Percentiles rank a stretch among this genome's conserved stretches.
Conservation (phyloP, 2,113 vertebrate genomes). For the Ascaphus truei region DNA sequence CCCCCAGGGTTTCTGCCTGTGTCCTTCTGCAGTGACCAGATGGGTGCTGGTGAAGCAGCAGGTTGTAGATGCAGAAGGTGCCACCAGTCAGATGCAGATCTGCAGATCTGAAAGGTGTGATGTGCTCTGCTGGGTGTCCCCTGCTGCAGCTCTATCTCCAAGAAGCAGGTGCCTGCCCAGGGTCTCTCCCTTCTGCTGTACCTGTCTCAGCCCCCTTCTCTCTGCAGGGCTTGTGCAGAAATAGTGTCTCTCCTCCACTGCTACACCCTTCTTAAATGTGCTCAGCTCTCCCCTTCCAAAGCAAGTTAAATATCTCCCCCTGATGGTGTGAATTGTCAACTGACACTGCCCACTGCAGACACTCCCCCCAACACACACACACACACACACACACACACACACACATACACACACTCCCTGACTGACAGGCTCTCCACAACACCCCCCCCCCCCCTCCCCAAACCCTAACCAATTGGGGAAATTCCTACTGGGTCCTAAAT, state of each 20-base stretch:
- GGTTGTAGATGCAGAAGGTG: too few species aligned
- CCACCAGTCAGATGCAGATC: too few species aligned
- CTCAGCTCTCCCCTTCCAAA: conserved; percentile 62
- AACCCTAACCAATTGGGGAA: conserved; percentile 24
- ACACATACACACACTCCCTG: conserved; percentile 42
- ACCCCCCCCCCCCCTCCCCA: conserved; percentile 28
- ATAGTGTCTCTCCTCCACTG: background rate
- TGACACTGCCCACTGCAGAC: conserved; percentile 73
- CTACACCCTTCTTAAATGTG: conserved; percentile 65
- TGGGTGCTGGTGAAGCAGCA: too few species aligned
- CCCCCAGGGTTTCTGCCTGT: background rate
- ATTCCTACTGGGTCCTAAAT: conserved; percentile 38
- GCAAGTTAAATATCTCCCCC: conserved; percentile 86
- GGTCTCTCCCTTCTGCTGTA: background rate
- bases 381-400: conserved; percentile 75
- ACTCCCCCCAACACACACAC: conserved; percentile 68
- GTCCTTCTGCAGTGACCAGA: conserved; percentile 17
- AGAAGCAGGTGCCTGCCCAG: conserved; percentile 5
- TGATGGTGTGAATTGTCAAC: conserved; percentile 69
- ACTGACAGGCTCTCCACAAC: conserved; percentile 65
- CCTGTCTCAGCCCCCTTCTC: background rate
- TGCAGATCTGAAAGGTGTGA: too few species aligned
- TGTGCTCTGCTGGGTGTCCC: too few species aligned
- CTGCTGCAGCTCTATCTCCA: background rate
- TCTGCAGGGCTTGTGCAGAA: background rate